Evolutionary conservation across 2,888 invertebrate species (phyloP), one percentile per base, ranked within the genome.

Genomic region (Ophion slaviceki): DNA sequence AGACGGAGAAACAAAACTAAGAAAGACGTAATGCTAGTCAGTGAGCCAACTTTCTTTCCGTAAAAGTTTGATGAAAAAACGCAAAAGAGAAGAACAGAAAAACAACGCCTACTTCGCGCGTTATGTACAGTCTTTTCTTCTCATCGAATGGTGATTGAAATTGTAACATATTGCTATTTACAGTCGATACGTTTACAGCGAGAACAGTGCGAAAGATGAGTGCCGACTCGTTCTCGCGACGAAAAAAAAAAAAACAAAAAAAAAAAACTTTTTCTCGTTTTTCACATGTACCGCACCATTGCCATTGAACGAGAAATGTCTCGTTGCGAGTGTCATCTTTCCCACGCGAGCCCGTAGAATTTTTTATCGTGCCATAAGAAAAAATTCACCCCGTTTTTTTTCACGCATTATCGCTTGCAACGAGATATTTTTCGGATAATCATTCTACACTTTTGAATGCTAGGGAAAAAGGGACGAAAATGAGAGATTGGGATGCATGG

Each of bases 401-500:
- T 71, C n/a, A 11, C n/a, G 20, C 3, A 20, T 64, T 62, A 61
- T 17, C 10, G 70, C 76, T 80, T 66, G 84, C 67, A 64, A 75
- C 36, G 68, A 24, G 47, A 67, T 72, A 76, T 71, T 67, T 77
- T 53, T 59, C 59, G 64, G 70, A 70, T 20, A 24, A 36, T 76
- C 47, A 57, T 45, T 76, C 40, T 61, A 24, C n/a, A 86, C 84
- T 82, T 89, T 88, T 87, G 84, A 90, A 91, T 90, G 89, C 88
- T 91, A 88, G 40, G 59, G 28, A 71, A 66, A 57, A 78, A 68
- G 17, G 10, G 36, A 24, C 11, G n/a, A 53, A 64, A 62, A 47
- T 10, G n/a, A 68, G 11, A 61, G 91, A 90, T 36, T 40, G 17
- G 90, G 91, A 90, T 91, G 91, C 92, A 89, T 92, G 92, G 92